phyloP scores from a whole-genome alignment of 2,797 vertebrate species.

The Erpetoichthys calabaricus region DNA sequence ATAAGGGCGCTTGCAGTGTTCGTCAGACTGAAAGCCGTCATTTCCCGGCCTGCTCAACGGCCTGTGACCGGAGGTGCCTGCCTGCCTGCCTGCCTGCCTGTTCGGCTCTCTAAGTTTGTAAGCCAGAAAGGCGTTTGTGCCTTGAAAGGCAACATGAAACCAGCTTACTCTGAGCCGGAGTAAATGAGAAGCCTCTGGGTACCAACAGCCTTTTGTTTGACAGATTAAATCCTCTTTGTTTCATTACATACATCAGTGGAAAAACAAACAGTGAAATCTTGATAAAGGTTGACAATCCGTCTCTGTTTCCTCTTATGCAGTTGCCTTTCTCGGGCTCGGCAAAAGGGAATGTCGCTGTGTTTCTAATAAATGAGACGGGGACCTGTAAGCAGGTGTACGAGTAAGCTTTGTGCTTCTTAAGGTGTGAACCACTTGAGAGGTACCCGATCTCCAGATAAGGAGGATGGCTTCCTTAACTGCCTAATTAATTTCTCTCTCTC shows the following conservation, averaged over 20 bases:
- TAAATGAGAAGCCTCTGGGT: conserved; percentile 54
- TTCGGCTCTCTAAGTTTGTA: no score
- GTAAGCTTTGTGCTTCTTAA: conserved; percentile 38
- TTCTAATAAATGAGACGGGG: conserved; percentile 47
- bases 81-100: no score
- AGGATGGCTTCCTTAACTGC: conserved; percentile 31
- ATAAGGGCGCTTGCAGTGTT: no score
- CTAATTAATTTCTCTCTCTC: conserved; percentile 36
- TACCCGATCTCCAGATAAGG: conserved; percentile 50
- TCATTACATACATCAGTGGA: conserved; percentile 47
- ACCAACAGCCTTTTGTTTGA: conserved; percentile 52
- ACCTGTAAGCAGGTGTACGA: conserved; percentile 46
- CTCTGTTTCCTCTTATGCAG: conserved; percentile 24
- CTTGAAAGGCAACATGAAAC: conserved; percentile 48
- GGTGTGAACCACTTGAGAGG: conserved; percentile 45
- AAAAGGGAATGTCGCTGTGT: conserved; percentile 33
- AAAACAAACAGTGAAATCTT: conserved; percentile 57
- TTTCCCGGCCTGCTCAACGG: no score
- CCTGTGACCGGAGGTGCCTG: no score
- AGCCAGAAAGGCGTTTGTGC: background rate
- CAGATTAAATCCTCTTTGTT: conserved; percentile 65
- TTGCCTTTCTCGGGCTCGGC: conserved; percentile 6
- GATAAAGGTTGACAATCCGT: conserved; percentile 45
- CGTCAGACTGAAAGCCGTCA: no score
- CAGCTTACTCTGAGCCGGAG: conserved; percentile 31